Conservation (phyloP, 92 coral and sea anemone genomes). For the Parazoanthus swiftii region DNA sequence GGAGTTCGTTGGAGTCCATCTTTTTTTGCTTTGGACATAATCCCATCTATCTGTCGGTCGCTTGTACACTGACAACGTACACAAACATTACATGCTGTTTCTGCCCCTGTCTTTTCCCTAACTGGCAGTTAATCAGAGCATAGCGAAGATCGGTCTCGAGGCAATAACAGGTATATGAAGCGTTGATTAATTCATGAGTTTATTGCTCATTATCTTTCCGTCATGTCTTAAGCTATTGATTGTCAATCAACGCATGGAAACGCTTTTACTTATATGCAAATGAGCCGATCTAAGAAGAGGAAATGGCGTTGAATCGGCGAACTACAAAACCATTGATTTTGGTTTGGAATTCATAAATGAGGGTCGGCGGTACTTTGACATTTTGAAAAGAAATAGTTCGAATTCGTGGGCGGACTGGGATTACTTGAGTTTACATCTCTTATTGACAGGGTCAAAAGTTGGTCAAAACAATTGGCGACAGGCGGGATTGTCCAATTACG, state of each 20-base stretch:
- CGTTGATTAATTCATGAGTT: constrained; percentile 46
- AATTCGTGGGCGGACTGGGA: constrained; percentile 5
- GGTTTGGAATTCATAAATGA: constrained; percentile 34
- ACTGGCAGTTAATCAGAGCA: constrained; percentile 21
- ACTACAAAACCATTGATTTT: not conserved
- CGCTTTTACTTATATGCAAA: constrained; percentile 24
- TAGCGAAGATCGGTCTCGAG: not conserved
- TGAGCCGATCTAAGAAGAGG: constrained; percentile 15
- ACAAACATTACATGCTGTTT: not conserved
- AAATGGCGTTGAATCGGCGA: not conserved
- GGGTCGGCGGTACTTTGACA: constrained; percentile 10
- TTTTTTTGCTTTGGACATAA: constrained; percentile 27
- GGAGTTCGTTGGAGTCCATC: constrained; percentile 54
- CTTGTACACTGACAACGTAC: not conserved
- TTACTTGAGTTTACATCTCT: not conserved
- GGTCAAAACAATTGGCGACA: constrained; percentile 24
- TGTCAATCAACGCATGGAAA: constrained; percentile 32
- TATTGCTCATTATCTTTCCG: constrained; percentile 20
- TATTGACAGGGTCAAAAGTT: constrained; percentile 29
- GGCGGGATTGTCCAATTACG: constrained; percentile 12
- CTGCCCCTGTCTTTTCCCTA: constrained; percentile 13
- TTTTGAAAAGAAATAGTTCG: constrained; percentile 11
- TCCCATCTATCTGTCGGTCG: not conserved
- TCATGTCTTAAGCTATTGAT: constrained; percentile 12
- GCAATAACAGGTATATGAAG: not conserved